Evolutionary conservation across 2,888 invertebrate genomes (phyloP).

Genomic region (Cybosia mesomella): DNA sequence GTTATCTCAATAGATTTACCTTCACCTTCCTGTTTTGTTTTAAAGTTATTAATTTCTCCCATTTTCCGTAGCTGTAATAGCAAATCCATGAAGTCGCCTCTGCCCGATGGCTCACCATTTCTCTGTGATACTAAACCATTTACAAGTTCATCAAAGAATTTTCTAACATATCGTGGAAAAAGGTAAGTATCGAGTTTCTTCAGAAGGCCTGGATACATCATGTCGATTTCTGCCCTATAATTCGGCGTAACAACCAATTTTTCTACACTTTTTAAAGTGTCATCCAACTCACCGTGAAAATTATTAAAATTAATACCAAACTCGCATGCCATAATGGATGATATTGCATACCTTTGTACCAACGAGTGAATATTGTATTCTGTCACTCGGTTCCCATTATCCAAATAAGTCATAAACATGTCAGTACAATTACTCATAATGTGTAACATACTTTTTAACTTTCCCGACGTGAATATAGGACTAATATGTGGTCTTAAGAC

Average conservation of each 20-base stretch:
- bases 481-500: conserved; percentile 57
- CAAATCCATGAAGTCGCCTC: conserved; percentile 65
- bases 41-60: conserved; percentile 44
- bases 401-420: conserved; percentile 50
- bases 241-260: conserved; percentile 27
- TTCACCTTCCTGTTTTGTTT: conserved; percentile 28
- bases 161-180: conserved; percentile 44
- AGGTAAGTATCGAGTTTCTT: conserved; percentile 51
- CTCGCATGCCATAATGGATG: conserved; percentile 57
- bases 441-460: conserved; percentile 65
- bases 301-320: conserved; percentile 59
- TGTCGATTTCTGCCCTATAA: conserved; percentile 48
- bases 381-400: conserved; percentile 25
- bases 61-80: conserved; percentile 56
- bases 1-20: conserved; percentile 53
- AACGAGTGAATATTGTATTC: conserved; percentile 53
- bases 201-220: conserved; percentile 62
- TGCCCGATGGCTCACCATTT: conserved; percentile 49
- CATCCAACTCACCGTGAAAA: conserved; percentile 31
- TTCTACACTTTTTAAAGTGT: conserved; percentile 34
- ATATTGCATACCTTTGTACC: conserved; percentile 55
- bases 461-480: conserved; percentile 64
- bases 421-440: conserved; percentile 57
- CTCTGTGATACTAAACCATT: conserved; percentile 50
- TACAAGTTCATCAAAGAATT: conserved; percentile 55